Evolutionary conservation across 2,888 invertebrate genomes (phyloP).

Genomic region (Hedychridium roseum): DNA sequence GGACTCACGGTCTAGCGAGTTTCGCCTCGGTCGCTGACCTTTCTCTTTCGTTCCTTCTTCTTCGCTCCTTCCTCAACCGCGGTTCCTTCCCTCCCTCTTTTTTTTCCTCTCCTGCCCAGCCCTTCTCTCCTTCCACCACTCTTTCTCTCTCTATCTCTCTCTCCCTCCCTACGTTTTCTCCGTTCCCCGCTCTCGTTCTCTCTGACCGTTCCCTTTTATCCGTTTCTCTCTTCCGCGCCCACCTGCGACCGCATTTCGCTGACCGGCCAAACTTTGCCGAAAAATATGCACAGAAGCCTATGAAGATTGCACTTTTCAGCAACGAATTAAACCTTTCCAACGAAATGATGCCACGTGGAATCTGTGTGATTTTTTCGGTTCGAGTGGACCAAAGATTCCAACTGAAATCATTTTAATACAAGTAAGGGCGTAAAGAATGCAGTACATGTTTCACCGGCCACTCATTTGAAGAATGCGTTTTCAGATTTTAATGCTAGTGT

Average conservation of each 20-base stretch:
- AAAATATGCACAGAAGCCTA: too few species aligned
- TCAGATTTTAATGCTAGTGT: too few species aligned
- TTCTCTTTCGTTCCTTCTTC: slow-evolving; percentile 29
- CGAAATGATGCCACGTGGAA: too few species aligned
- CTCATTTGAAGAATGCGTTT: too few species aligned
- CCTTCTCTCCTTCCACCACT: slow-evolving; percentile 4
- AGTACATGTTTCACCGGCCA: too few species aligned
- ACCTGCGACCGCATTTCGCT: not conserved
- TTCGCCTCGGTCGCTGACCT: slow-evolving; percentile 55
- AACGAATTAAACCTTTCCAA: too few species aligned
- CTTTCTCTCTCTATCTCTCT: slow-evolving; percentile 15
- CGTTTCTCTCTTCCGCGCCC: slow-evolving; percentile 1
- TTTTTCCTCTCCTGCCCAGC: slow-evolving; percentile 20
- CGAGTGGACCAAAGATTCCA: too few species aligned
- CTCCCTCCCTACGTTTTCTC: not conserved
- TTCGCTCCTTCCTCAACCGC: slow-evolving; percentile 6
- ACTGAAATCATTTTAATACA: too few species aligned
- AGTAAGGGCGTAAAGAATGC: too few species aligned
- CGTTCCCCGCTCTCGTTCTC: not conserved
- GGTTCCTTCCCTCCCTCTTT: slow-evolving; percentile 7
- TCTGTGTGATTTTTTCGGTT: too few species aligned
- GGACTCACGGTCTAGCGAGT: slow-evolving; percentile 57
- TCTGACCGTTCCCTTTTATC: not conserved
- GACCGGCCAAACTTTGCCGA: slow-evolving; percentile 5
- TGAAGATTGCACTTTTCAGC: too few species aligned